Percentiles rank a stretch among this genome's conserved stretches.
phyloP scores from a whole-genome alignment of 2,797 vertebrate genomes.

The Kryptolebias ocellatus region DNA sequence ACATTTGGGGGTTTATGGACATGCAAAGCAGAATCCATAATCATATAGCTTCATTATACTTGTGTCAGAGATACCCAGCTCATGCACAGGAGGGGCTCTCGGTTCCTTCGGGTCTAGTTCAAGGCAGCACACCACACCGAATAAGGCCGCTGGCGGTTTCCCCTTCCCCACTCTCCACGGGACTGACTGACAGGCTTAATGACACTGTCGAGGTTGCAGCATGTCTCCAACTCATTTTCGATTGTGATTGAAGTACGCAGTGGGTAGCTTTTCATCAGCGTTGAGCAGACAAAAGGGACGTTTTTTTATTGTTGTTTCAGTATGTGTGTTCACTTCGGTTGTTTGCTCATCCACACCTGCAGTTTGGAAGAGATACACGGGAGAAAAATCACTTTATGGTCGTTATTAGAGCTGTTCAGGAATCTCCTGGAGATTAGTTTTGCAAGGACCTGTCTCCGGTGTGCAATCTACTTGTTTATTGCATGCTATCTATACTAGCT shows the following conservation, averaged over 20 bases:
- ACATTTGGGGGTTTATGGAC: constrained; percentile 65
- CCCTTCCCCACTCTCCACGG: constrained; percentile 52
- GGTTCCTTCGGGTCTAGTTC: constrained; percentile 60
- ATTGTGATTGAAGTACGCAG: constrained; percentile 80
- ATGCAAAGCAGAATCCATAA: constrained; percentile 57
- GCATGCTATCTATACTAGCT: constrained; percentile 27
- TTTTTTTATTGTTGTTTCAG: constrained; percentile 67
- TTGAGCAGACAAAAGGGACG: constrained; percentile 78
- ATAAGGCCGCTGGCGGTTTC: constrained; percentile 48
- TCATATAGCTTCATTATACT: constrained; percentile 70
- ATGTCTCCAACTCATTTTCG: constrained; percentile 76
- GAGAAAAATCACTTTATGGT: constrained; percentile 60
- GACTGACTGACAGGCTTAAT: constrained; percentile 78
- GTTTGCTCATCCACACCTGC: constrained; percentile 47
- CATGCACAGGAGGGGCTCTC: constrained; percentile 40
- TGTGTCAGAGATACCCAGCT: constrained; percentile 50
- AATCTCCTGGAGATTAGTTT: constrained; percentile 64
- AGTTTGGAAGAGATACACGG: constrained; percentile 48
- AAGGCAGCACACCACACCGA: constrained; percentile 33
- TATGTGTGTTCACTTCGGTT: constrained; percentile 50
- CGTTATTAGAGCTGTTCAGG: constrained; percentile 55
- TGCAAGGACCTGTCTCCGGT: constrained; percentile 57
- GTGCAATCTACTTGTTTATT: constrained; percentile 65
- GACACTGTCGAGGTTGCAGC: constrained; percentile 71
- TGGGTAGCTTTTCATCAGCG: constrained; percentile 80